Conservation (phyloP, 2,888 invertebrate species). For the Argyra leucocephala region DNA sequence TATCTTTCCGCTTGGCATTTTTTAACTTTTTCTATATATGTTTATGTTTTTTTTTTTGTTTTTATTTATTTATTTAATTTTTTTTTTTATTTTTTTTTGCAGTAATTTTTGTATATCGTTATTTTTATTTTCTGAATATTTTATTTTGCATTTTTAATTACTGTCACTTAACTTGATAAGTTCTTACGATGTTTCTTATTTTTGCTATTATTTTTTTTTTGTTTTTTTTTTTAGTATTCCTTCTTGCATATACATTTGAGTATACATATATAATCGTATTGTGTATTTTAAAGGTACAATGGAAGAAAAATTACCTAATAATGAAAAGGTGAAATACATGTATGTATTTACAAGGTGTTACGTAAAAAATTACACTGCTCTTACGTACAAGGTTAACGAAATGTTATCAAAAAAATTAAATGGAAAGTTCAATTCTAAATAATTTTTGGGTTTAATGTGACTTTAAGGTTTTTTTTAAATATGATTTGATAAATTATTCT, state of each 20-base stretch:
- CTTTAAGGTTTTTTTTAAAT: too few species aligned
- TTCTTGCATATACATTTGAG: too few species aligned
- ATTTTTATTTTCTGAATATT: background rate
- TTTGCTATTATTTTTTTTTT: background rate
- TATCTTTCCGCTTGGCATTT: conserved; percentile 6
- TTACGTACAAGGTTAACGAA: too few species aligned
- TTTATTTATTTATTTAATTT: background rate
- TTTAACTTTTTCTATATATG: background rate
- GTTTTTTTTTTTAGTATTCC: background rate
- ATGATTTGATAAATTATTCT: too few species aligned
- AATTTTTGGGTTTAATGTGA: too few species aligned
- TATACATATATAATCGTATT: too few species aligned
- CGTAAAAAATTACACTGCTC: too few species aligned
- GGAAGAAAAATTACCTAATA: conserved; percentile 1
- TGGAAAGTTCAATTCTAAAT: too few species aligned
- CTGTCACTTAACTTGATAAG: conserved; percentile 6
- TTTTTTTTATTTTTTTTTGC: too few species aligned
- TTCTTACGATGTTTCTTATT: background rate
- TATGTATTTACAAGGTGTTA: too few species aligned
- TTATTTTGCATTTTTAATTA: conserved; percentile 6
- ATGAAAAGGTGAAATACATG: background rate
- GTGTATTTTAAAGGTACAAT: background rate
- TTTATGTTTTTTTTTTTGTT: background rate
- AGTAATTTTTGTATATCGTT: too few species aligned
- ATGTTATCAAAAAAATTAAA: too few species aligned